Base-by-base conservation (phyloP, 2,888 invertebrate genomes). In the Spilosoma lubricipeda region DNA sequence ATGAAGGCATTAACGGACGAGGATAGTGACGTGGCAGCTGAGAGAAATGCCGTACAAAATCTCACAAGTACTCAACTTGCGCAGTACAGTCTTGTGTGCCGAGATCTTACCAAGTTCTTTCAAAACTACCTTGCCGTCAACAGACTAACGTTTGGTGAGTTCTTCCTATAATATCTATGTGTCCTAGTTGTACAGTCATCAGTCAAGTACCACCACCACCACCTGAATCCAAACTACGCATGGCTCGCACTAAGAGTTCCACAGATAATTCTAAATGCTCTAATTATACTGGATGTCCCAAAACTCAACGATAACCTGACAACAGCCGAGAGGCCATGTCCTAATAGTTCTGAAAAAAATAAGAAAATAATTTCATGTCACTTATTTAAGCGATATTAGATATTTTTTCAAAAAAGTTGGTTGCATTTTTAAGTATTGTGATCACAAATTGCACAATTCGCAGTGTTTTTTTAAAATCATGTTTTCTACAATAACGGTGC, bases 101-200 rank as follows among this genome's bases (percentile, higher is more conserved):
- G 96, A 80, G 96, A 97, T 87, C 95, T 99, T 42, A 97, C 97
- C 18, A 99, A 98, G 90, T 97, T 96, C 87, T 99, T 98, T 88
- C 96, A 96, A 3, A 92, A 95, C 0, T 96, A 98, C 77, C 90
- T 97, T 36, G 99, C 98, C 0, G 99, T 99, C 0, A 97, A 98
- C 90, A 97, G 97, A 76, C 93, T 98, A 2, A 97, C 96, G 0
- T 93, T 97, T 67, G 95, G 96, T 95, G 73, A 87, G 90, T 65
- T 0, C 27, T 63, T 72, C 36, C 13, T 71, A 52, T 0, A 48
- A 18, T 39, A 27, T 67, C 11, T 30, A 45, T 45, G 7, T 45
- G 1, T 27, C 20, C 0, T 45, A n/a, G 7, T 7, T 33, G 20
- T 33, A 20, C 20, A 65, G 9, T 36, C 2, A 20, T 9, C 4